These are phyloP conservation scores for Trachelus iudaicus DNA, from an alignment of 2,888 invertebrate species.

Conservation along the genomic window DNA sequence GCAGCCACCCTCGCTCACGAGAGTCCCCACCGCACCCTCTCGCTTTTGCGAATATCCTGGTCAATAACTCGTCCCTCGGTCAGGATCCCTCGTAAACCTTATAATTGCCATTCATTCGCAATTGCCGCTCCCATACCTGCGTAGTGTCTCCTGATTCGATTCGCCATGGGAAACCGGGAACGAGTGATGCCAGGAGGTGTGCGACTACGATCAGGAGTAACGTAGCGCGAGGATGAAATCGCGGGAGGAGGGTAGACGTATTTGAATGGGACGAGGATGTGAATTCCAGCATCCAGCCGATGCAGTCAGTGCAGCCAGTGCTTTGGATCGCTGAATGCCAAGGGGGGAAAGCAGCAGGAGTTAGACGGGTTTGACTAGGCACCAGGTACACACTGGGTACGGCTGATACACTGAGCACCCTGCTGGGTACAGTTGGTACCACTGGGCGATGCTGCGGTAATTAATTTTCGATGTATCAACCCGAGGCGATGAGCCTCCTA, in stretches of 20 bases:
- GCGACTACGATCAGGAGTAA: neutral
- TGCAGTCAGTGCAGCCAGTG: neutral
- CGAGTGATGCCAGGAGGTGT: neutral
- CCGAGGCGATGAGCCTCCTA: slow-evolving; percentile 31
- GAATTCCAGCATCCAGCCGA: neutral
- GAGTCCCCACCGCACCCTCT: neutral
- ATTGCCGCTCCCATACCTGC: neutral
- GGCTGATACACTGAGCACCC: neutral
- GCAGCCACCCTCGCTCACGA: neutral
- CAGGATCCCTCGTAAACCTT: neutral
- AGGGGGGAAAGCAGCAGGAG: neutral
- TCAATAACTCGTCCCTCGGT: neutral
- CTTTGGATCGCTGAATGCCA: neutral
- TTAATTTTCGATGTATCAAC: slow-evolving; percentile 44
- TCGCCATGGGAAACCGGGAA: neutral
- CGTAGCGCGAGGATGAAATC: neutral
- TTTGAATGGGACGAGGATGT: neutral
- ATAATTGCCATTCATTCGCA: neutral
- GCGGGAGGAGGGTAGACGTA: neutral
- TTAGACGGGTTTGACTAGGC: slow-evolving; percentile 34
- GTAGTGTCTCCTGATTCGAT: neutral
- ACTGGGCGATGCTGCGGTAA: slow-evolving; percentile 35
- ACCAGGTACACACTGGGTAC: neutral
- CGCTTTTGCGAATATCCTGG: neutral
- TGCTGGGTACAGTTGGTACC: neutral